These are phyloP conservation scores for Cantharis rustica DNA, from an alignment of 2,888 invertebrate genomes.

Conservation along the genomic window DNA sequence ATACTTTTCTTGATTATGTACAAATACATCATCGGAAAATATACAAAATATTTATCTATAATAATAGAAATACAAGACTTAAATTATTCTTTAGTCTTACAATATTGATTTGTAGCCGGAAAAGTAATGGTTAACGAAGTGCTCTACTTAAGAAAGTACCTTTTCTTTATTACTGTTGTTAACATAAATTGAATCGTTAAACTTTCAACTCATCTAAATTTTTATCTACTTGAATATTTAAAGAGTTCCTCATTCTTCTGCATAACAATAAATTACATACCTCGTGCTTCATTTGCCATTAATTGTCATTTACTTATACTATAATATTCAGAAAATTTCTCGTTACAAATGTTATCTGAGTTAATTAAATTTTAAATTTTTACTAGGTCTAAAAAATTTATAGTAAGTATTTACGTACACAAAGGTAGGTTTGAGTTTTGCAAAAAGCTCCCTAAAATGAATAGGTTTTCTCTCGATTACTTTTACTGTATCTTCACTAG, in stretches of 20 bases:
- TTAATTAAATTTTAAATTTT: too few relatives aligned
- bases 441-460: too few relatives aligned
- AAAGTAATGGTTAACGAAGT: neutral
- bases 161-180: neutral
- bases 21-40: neutral
- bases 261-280: neutral
- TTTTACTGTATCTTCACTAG: too few relatives aligned
- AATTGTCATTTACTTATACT: neutral
- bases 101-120: neutral
- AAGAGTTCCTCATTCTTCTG: constrained; percentile 24
- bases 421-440: too few relatives aligned
- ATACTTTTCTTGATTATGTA: neutral
- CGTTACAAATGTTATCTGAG: too few relatives aligned
- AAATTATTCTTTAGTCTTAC: neutral
- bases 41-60: neutral
- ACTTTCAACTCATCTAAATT: constrained; percentile 14
- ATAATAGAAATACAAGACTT: neutral
- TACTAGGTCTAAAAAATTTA: too few relatives aligned
- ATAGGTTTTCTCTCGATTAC: too few relatives aligned
- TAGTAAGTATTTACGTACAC: too few relatives aligned
- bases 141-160: neutral
- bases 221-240: constrained; percentile 18
- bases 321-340: too few relatives aligned
- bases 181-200: constrained; percentile 18
- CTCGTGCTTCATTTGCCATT: neutral